These are phyloP conservation scores for Drosophila putrida DNA, from an alignment of 2,888 invertebrate genomes.

Conservation along the genomic window DNA sequence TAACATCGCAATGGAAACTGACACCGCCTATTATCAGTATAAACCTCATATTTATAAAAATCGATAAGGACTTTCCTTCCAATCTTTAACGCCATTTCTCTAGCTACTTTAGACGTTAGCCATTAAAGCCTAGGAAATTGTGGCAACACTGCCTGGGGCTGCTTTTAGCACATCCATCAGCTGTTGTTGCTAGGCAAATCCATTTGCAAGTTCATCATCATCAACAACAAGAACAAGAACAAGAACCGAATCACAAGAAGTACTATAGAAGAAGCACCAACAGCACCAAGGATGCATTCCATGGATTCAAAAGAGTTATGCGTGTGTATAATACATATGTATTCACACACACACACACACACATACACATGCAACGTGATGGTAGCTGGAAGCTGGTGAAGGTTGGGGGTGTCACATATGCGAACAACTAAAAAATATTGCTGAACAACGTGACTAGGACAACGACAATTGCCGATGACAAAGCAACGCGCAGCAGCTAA, in stretches of 20 bases:
- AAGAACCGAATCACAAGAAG: background rate
- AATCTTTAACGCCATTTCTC: too few species aligned
- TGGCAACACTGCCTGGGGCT: slow-evolving; percentile 13
- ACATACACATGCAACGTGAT: slow-evolving; percentile 10
- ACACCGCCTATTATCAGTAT: too few species aligned
- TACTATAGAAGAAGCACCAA: slow-evolving; percentile 2
- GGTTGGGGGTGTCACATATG: background rate
- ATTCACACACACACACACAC: slow-evolving; percentile 10
- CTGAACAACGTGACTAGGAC: slow-evolving; percentile 77
- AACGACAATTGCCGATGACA: slow-evolving; percentile 77
- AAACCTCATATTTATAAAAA: too few species aligned
- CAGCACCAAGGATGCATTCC: slow-evolving; percentile 51
- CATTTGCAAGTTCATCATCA: slow-evolving; percentile 59
- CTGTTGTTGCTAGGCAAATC: slow-evolving; percentile 55
- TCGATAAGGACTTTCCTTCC: too few species aligned
- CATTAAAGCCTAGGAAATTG: too few species aligned
- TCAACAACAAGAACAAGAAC: slow-evolving; percentile 9
- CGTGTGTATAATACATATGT: background rate
- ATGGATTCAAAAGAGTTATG: slow-evolving; percentile 19
- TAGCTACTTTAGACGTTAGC: too few species aligned
- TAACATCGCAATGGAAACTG: too few species aligned
- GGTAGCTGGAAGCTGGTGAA: background rate
- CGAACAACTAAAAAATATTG: slow-evolving; percentile 65
- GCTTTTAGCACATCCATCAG: slow-evolving; percentile 42
- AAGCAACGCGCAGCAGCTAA: slow-evolving; percentile 71